phyloP scores from a whole-genome alignment of 2,888 invertebrate genomes.

The Hemaris fuciformis region DNA sequence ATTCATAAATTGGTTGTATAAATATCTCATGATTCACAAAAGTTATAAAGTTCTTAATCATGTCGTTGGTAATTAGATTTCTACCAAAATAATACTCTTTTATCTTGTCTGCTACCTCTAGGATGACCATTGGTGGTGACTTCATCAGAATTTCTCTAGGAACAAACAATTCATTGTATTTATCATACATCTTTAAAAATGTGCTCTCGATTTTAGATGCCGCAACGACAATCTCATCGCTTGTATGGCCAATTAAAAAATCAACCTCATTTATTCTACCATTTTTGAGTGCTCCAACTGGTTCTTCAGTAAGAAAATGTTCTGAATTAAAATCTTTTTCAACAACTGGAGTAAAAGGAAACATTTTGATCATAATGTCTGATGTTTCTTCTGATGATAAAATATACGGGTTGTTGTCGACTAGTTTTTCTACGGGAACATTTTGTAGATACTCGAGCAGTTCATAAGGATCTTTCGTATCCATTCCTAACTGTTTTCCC shows the following conservation, averaged over 20 bases:
- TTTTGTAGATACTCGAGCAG: slow-evolving; percentile 50
- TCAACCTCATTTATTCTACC: slow-evolving; percentile 81
- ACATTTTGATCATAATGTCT: slow-evolving; percentile 40
- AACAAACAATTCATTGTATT: slow-evolving; percentile 42
- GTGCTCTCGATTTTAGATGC: slow-evolving; percentile 21
- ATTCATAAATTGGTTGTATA: slow-evolving; percentile 31
- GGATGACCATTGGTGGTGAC: slow-evolving; percentile 27
- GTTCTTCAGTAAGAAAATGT: slow-evolving; percentile 44
- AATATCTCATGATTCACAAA: slow-evolving; percentile 35
- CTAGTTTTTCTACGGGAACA: slow-evolving; percentile 41
- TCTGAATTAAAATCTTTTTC: slow-evolving; percentile 53
- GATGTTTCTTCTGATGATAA: slow-evolving; percentile 39
- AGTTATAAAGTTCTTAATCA: slow-evolving; percentile 37
- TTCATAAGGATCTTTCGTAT: slow-evolving; percentile 41
- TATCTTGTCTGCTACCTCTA: slow-evolving; percentile 43
- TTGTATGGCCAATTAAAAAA: slow-evolving; percentile 86
- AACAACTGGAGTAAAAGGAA: slow-evolving; percentile 48
- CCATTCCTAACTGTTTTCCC: slow-evolving; percentile 45
- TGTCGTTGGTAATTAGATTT: slow-evolving; percentile 27
- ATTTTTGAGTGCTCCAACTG: slow-evolving; percentile 40
- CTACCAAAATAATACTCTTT: slow-evolving; percentile 44
- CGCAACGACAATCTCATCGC: slow-evolving; percentile 79
- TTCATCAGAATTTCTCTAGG: slow-evolving; percentile 42
- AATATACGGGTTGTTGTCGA: slow-evolving; percentile 35
- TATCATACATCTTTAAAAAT: slow-evolving; percentile 28